Base-by-base conservation (phyloP, 2,888 invertebrate species). In the Idaea dimidiata region DNA sequence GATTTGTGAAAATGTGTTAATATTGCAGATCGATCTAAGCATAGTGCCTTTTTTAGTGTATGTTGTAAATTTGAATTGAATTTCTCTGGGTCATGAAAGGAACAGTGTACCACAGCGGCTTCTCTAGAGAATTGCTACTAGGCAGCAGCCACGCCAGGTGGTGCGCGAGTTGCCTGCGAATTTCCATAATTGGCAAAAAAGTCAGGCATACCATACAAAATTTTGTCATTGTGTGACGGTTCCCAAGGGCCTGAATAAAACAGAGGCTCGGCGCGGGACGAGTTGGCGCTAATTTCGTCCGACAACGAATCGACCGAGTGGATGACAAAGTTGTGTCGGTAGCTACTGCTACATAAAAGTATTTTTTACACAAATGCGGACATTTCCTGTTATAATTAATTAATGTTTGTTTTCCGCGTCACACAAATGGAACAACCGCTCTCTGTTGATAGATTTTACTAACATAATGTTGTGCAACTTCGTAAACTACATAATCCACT, bases 161-260 rank as follows among this genome's bases (percentile, higher is more conserved):
- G 86, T 75, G 78, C 77, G 69, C 85, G 84, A 73, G 63, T 61
- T 77, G 79, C 77, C 78, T 75, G 74, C 81, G 74, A 84, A 87
- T 86, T 86, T 87, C 77, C 85, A 89, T 88, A 88, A 89, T 85
- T 84, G 83, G 81, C 76, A 77, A 83, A 83, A 83, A 86, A 87
- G 79, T 78, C 80, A 82, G 80, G 79, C 77, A 81, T 80, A 80
- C 76, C 83, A 86, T 85, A 86, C 82, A 84, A 85, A 80, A 80
- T 84, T 87, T 82, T 83, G 71, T 86, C 87, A 88, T 88, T 88
- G 87, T 86, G 85, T 80, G 79, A 77, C 77, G 76, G 82, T 76
- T 85, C 88, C 87, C 87, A 78, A 76, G 86, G 84, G 87, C 65
- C 82, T 88, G 87, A 88, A 88, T 88, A 90, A 87, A 89, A 89